These are phyloP conservation scores for Hycleus phaleratus DNA, from an alignment of 1,140 invertebrate genomes.

Conservation along the genomic window DNA sequence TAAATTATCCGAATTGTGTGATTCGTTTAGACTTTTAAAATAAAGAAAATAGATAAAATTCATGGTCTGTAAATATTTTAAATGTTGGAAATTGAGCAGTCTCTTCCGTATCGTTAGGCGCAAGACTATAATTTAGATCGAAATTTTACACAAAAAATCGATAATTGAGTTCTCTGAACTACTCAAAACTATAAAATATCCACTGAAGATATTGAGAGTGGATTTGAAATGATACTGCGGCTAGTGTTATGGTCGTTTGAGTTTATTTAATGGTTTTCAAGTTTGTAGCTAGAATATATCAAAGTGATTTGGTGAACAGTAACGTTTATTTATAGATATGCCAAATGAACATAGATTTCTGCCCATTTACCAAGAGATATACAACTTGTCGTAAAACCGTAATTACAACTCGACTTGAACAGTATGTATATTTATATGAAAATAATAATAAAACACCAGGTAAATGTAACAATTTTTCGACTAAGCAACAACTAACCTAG, in stretches of 20 bases:
- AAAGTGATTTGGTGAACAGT: too few species aligned
- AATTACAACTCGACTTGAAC: conserved; percentile 2
- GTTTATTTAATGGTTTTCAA: too few species aligned
- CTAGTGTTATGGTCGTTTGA: too few species aligned
- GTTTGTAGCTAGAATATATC: too few species aligned
- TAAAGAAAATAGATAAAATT: conserved; percentile 4
- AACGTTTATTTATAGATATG: too few species aligned
- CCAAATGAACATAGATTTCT: too few species aligned
- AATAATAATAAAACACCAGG: conserved; percentile 16
- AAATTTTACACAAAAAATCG: conserved; percentile 3
- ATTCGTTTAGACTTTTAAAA: too few species aligned
- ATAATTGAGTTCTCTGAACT: too few species aligned
- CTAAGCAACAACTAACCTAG: not conserved
- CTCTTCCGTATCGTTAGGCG: conserved; percentile 16
- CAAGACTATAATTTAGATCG: conserved; percentile 7
- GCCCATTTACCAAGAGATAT: not conserved
- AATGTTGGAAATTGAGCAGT: not conserved
- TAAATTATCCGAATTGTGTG: too few species aligned
- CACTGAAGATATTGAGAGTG: too few species aligned
- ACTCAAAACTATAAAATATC: too few species aligned
- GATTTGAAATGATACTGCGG: too few species aligned
- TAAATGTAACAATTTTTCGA: not conserved
- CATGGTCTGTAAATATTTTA: conserved; percentile 14
- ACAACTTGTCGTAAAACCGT: conserved; percentile 10
- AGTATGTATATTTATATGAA: not conserved